Evolutionary conservation across 2,888 invertebrate genomes (phyloP).

Genomic region (Cryptocephalus moraei): DNA sequence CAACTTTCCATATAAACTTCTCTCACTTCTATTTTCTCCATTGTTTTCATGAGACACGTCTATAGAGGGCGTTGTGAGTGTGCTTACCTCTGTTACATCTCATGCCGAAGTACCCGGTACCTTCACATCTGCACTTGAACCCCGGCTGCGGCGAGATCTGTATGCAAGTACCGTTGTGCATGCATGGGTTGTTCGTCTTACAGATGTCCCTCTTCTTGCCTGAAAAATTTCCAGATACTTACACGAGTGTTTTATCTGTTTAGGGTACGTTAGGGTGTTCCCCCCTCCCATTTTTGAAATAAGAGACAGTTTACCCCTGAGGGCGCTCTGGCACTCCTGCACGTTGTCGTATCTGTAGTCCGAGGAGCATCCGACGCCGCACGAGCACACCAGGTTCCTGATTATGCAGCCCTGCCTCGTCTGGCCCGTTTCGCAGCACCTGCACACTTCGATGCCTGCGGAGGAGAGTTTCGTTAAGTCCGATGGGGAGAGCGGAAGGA

Average conservation of each 20-base stretch:
- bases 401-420: constrained; percentile 55
- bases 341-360: constrained; percentile 53
- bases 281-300: too few relatives aligned
- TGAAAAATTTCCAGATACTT: constrained; percentile 12
- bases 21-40: too few relatives aligned
- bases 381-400: constrained; percentile 48
- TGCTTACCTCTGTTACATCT: constrained; percentile 57
- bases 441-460: not conserved
- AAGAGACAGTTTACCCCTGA: constrained; percentile 45
- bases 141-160: constrained; percentile 57
- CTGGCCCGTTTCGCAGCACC: constrained; percentile 46
- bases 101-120: constrained; percentile 63
- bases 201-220: constrained; percentile 53
- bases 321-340: constrained; percentile 50
- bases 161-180: constrained; percentile 54
- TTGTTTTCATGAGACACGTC: too few relatives aligned
- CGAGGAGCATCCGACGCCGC: constrained; percentile 55
- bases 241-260: too few relatives aligned
- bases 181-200: constrained; percentile 49
- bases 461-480: not conserved
- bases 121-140: constrained; percentile 59
- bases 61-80: too few relatives aligned
- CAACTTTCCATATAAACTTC: too few relatives aligned
- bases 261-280: too few relatives aligned
- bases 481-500: too few relatives aligned